Evolutionary conservation across 2,797 vertebrate species (phyloP).

Genomic region (Meda fulgida): DNA sequence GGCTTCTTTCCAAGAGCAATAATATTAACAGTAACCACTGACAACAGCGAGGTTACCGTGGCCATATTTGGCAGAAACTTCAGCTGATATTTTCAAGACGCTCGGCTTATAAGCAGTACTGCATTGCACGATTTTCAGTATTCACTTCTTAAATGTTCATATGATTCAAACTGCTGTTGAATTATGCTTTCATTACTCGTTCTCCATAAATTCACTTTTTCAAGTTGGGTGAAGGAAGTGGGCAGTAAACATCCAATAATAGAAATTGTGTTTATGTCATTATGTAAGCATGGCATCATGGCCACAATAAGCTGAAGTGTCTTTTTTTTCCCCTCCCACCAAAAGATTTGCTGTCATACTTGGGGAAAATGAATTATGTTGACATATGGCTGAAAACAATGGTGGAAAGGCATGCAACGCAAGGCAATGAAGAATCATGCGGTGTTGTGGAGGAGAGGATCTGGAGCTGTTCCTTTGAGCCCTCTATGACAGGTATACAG

Average conservation of each 20-base stretch:
- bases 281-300: slow-evolving; percentile 67
- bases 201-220: slow-evolving; percentile 5
- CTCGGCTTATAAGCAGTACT: background rate
- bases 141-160: background rate
- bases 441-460: slow-evolving; percentile 81
- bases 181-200: slow-evolving; percentile 6
- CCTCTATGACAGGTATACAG: slow-evolving; percentile 82
- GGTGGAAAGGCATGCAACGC: slow-evolving; percentile 75
- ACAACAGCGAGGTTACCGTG: background rate
- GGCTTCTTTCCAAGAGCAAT: slow-evolving; percentile 12
- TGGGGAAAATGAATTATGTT: slow-evolving; percentile 81
- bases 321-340: slow-evolving; percentile 58
- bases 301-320: slow-evolving; percentile 55
- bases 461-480: slow-evolving; percentile 81
- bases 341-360: slow-evolving; percentile 71
- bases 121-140: background rate
- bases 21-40: slow-evolving; percentile 7
- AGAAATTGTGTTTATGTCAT: slow-evolving; percentile 45
- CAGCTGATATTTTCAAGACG: background rate
- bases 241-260: slow-evolving; percentile 23
- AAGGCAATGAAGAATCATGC: slow-evolving; percentile 83
- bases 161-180: background rate
- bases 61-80: slow-evolving; percentile 19
- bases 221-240: slow-evolving; percentile 6
- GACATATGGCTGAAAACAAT: slow-evolving; percentile 82